Evolutionary conservation across 2,888 invertebrate genomes (phyloP).

Genomic region (Zootermopsis nevadensis): DNA sequence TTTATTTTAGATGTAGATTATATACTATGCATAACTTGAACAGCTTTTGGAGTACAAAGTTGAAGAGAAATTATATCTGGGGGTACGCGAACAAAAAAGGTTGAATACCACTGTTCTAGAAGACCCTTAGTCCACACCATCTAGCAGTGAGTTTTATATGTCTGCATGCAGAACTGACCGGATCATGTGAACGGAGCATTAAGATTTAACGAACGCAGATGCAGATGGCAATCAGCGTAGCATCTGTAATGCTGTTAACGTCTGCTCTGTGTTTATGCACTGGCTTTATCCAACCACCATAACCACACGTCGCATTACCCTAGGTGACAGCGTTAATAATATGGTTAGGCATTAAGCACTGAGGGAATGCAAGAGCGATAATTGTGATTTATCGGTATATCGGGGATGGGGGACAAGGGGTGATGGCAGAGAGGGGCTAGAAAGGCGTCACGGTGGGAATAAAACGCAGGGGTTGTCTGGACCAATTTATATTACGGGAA

Average conservation of each 20-base stretch:
- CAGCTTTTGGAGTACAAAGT: too few species aligned
- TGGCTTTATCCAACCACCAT: slow-evolving; percentile 35
- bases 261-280: slow-evolving; percentile 39
- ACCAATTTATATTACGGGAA: slow-evolving; percentile 45
- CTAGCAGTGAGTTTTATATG: neutral
- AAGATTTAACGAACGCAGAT: slow-evolving; percentile 37
- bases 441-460: slow-evolving; percentile 43
- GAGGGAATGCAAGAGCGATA: slow-evolving; percentile 43
- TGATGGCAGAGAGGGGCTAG: neutral
- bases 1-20: too few species aligned
- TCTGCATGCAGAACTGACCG: neutral
- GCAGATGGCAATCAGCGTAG: slow-evolving; percentile 40
- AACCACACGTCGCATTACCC: slow-evolving; percentile 39
- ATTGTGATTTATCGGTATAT: slow-evolving; percentile 51
- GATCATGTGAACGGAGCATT: slow-evolving; percentile 22
- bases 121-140: neutral
- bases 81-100: too few species aligned
- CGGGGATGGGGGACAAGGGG: slow-evolving; percentile 26
- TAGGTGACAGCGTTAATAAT: slow-evolving; percentile 48
- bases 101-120: too few species aligned
- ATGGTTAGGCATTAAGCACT: slow-evolving; percentile 43
- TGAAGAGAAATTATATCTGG: too few species aligned
- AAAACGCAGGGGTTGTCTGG: slow-evolving; percentile 47
- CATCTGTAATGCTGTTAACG: slow-evolving; percentile 41
- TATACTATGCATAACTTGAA: too few species aligned